Conservation (phyloP, 1,140 invertebrate genomes). For the Temnothorax longispinosus region DNA sequence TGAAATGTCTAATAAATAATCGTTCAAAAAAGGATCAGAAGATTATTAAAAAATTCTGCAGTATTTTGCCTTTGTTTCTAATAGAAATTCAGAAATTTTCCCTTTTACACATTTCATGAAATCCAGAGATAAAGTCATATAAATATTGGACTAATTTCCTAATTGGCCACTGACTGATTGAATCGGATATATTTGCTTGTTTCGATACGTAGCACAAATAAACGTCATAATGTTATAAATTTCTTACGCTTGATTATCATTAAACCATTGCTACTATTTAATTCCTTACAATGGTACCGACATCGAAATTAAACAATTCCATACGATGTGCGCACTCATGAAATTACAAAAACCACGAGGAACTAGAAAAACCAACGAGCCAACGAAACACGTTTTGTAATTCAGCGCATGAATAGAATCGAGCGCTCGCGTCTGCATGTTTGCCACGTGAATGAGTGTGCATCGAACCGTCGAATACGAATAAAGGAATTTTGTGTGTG, state of each 20-base stretch:
- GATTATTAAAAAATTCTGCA: background rate
- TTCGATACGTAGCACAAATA: background rate
- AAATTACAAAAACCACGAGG: conserved; percentile 57
- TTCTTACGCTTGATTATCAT: background rate
- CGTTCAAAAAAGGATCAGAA: background rate
- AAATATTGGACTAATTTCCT: conserved; percentile 39
- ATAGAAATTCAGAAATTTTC: background rate
- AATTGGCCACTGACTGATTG: background rate
- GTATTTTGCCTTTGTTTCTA: background rate
- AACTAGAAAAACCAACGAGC: conserved; percentile 33
- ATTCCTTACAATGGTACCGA: background rate
- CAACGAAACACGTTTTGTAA: conserved; percentile 61
- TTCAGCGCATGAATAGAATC: conserved; percentile 64
- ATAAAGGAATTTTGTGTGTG: conserved; percentile 6
- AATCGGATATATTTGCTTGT: background rate
- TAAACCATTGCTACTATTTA: background rate
- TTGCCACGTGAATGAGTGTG: conserved; percentile 23
- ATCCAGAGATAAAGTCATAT: background rate
- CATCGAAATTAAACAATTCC: conserved; percentile 18
- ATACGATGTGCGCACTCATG: background rate
- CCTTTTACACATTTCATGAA: background rate
- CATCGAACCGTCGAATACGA: conserved; percentile 37
- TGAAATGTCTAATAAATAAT: background rate
- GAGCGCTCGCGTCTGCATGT: conserved; percentile 47
- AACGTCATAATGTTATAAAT: background rate